Evolutionary conservation across 30 jellyfish, hydroid and myxozoan genomes (phyloP).

Genomic region (Catostylus mosaicus): DNA sequence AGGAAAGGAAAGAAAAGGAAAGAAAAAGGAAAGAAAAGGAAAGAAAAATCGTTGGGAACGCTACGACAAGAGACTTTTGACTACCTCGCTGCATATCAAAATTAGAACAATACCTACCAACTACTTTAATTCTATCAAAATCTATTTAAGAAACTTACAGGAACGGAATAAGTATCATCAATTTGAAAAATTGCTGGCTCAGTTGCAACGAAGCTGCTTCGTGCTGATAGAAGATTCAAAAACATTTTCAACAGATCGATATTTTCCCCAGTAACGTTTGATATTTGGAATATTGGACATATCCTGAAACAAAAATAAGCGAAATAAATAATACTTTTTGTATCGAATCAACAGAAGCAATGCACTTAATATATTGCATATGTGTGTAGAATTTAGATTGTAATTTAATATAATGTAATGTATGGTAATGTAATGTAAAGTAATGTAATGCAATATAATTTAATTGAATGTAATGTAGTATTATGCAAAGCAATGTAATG

Average conservation of each 20-base stretch:
- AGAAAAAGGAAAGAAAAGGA: neutral
- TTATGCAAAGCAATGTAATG: too few relatives aligned
- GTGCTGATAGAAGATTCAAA: conserved; percentile 78
- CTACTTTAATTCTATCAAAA: neutral
- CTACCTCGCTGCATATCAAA: neutral
- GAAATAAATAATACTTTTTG: too few relatives aligned
- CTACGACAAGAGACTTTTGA: neutral
- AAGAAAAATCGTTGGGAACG: neutral
- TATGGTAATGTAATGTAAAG: too few relatives aligned
- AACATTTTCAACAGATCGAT: conserved; percentile 79
- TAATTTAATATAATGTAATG: too few relatives aligned
- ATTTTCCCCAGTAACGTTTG: conserved; percentile 94
- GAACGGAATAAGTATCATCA: conserved; percentile 96
- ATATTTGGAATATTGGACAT: conserved; percentile 96
- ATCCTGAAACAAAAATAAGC: conserved; percentile 50
- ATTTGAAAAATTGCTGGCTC: conserved; percentile 92
- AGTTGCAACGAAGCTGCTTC: conserved; percentile 54
- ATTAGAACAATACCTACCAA: neutral
- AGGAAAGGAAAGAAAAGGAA: neutral
- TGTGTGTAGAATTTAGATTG: too few relatives aligned
- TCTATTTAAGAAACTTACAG: conserved; percentile 79
- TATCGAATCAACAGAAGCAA: too few relatives aligned
- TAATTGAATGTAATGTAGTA: too few relatives aligned
- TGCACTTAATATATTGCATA: too few relatives aligned
- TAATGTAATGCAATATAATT: too few relatives aligned